These are phyloP conservation scores for Macrobrachium rosenbergii DNA, from an alignment of 1,140 invertebrate genomes.

Conservation along the genomic window DNA sequence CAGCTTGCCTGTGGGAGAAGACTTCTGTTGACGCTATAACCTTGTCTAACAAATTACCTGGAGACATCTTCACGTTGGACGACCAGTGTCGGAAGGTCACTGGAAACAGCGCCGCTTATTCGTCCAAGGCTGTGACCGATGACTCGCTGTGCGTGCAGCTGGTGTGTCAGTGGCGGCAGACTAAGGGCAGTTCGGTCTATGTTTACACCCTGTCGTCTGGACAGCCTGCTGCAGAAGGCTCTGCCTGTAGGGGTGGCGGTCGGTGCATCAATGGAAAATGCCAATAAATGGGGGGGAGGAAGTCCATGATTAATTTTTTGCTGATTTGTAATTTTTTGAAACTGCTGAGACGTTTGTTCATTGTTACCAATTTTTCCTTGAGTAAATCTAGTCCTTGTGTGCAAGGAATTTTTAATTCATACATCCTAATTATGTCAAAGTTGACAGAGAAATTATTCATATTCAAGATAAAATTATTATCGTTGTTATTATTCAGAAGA, in stretches of 20 bases:
- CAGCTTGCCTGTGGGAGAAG: conserved; percentile 34
- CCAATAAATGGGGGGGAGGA: background rate
- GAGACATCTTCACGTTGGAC: conserved; percentile 44
- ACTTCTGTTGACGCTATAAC: background rate
- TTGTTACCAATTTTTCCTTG: no score
- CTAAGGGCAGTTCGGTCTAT: background rate
- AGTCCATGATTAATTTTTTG: no score
- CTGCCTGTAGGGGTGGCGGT: conserved; percentile 53
- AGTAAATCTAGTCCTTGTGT: no score
- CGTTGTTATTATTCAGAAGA: no score
- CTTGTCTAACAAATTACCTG: conserved; percentile 38
- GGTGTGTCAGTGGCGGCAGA: conserved; percentile 52
- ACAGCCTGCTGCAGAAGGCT: conserved; percentile 51
- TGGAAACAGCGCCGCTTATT: conserved; percentile 39
- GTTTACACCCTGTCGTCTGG: conserved; percentile 28
- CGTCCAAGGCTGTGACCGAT: conserved; percentile 33
- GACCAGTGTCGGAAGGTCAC: conserved; percentile 46
- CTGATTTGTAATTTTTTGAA: no score
- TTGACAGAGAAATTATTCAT: no score
- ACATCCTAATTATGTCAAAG: no score
- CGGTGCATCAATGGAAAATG: conserved; percentile 56
- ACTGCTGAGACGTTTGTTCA: no score
- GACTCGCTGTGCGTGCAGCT: conserved; percentile 52
- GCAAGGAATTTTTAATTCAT: no score
- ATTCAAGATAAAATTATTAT: no score